phyloP scores from a whole-genome alignment of 2,888 invertebrate genomes.

The Bombyx huttoni region DNA sequence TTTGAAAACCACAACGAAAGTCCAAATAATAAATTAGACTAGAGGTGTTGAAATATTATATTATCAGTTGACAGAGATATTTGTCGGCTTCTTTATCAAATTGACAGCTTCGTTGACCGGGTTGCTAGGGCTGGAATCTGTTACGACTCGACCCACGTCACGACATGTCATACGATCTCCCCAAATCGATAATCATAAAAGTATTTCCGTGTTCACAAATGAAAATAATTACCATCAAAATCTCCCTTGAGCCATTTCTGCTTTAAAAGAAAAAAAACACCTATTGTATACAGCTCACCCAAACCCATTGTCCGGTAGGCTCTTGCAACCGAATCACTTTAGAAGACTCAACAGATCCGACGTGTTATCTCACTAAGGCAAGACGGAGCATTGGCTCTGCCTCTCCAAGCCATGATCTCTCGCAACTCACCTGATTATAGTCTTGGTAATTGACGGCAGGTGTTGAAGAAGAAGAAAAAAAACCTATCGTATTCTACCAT shows the following conservation, averaged over 20 bases:
- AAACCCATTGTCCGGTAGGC: no score
- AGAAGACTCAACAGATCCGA: no score
- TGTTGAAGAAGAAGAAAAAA: no score
- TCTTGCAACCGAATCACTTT: no score
- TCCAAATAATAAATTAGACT: constrained; percentile 24
- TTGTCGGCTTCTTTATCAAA: constrained; percentile 48
- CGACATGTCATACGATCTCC: constrained; percentile 40
- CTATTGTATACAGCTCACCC: no score
- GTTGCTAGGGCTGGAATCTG: constrained; percentile 36
- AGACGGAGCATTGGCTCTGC: no score
- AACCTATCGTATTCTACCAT: no score
- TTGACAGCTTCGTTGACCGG: constrained; percentile 55
- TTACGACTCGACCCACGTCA: constrained; percentile 56
- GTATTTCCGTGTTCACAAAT: constrained; percentile 30
- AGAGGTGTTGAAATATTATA: constrained; percentile 33
- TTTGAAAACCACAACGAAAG: constrained; percentile 25
- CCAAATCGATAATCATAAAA: constrained; percentile 45
- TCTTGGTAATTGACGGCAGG: no score
- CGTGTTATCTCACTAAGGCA: no score
- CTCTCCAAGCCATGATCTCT: no score
- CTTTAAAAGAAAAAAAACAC: not conserved
- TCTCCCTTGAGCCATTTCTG: constrained; percentile 21
- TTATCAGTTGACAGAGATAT: constrained; percentile 36
- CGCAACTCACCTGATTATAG: no score
- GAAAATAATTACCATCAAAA: constrained; percentile 32